Evolutionary conservation across 2,888 invertebrate species (phyloP), one percentile per base, ranked within the genome.

Genomic region (Hofmannophila pseudospretella): DNA sequence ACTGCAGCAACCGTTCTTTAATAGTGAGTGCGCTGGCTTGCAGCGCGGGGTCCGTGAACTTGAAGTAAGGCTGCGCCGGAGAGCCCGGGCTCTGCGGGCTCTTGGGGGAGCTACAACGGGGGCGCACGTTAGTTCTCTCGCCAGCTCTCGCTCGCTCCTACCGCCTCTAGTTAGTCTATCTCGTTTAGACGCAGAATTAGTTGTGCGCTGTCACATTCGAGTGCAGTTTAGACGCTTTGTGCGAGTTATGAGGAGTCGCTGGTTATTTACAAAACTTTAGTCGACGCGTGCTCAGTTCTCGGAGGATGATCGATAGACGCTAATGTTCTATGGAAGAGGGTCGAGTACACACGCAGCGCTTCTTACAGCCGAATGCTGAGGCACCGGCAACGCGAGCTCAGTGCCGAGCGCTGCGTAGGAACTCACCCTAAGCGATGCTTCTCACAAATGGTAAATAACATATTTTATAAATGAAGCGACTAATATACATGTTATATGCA

Each of bases 1-100:
- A 98, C 87, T 94, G 93, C 88, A 98, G 92, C 81, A 98, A 91
- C 87, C 96, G 93, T 81, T 98, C 97, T 92, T 98, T 98, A 88
- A 97, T 96, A 88, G 96, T 94, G 88, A 93, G 93, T 71, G 97
- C 97, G 89, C 95, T 96, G 85, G 94, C 92, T 82, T 92, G 93
- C 89, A 97, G 91, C 87, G 93, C 92, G 72, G 95, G 94, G 89
- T 95, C 95, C 82, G 94, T 95, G 91, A 96, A 95, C 92, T 93
- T 94, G 92, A 96, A 95, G 85, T 92, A 90, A 77, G 94, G 93
- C 81, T 90, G 90, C 72, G 90, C 88, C 75, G 89, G 88, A 73
- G 90, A 91, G 77, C 82, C 75, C 75, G 87, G 86, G 81, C 89
- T 89, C 82, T 87, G 81, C 77, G 89, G 88, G 70, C 91, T 91